These are phyloP conservation scores for Chelonus insularis DNA, from an alignment of 1,140 invertebrate genomes.

Conservation along the genomic window DNA sequence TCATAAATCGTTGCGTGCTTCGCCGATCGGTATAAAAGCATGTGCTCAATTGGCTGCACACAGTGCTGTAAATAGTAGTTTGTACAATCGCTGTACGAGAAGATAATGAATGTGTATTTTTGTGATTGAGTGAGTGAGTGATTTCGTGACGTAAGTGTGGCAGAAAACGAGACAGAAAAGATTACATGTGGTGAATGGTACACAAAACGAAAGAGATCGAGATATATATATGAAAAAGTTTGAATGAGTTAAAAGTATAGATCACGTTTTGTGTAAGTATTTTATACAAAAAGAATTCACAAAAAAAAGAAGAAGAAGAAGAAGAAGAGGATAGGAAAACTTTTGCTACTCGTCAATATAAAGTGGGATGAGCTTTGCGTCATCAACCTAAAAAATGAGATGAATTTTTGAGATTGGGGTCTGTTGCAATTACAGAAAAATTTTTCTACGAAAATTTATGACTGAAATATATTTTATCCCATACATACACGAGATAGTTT, in stretches of 20 bases:
- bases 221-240: too few species aligned
- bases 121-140: constrained; percentile 23
- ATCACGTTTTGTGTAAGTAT: too few species aligned
- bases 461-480: too few species aligned
- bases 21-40: constrained; percentile 13
- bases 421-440: constrained; percentile 5
- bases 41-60: constrained; percentile 28
- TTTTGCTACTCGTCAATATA: constrained; percentile 12
- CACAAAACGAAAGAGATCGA: neutral
- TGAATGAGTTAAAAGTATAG: too few species aligned
- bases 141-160: constrained; percentile 2
- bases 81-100: constrained; percentile 24
- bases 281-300: neutral
- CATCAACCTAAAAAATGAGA: constrained; percentile 35
- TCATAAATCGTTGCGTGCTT: neutral
- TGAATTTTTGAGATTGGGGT: constrained; percentile 11
- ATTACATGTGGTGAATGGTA: neutral
- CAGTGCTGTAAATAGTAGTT: constrained; percentile 15
- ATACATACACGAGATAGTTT: too few species aligned
- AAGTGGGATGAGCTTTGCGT: constrained; percentile 19
- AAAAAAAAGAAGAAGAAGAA: neutral
- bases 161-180: constrained; percentile 19
- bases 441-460: too few species aligned
- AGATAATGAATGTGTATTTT: constrained; percentile 31
- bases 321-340: neutral